A percentile compares a stretch with the other conserved stretches of the same genome.
Evolutionary conservation across 2,888 invertebrate species (phyloP).

Genomic region (Chorisops tibialis): DNA sequence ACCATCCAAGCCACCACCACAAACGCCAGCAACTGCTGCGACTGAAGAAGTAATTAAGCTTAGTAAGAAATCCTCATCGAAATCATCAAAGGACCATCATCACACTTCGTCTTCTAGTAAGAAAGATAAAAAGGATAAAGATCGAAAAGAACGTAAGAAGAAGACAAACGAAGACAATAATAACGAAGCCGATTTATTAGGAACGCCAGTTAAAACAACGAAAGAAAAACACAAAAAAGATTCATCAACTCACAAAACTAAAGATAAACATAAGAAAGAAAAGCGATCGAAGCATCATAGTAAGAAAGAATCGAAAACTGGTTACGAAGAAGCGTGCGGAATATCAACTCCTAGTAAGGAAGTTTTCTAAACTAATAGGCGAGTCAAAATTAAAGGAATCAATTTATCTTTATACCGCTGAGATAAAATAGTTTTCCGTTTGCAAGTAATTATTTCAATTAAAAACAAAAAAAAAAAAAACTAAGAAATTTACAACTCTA

Average conservation of each 20-base stretch:
- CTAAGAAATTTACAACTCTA: slow-evolving; percentile 11
- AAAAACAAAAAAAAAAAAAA: not conserved
- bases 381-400: not conserved
- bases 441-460: not conserved
- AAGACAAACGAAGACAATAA: slow-evolving; percentile 38
- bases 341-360: slow-evolving; percentile 91
- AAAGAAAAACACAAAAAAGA: slow-evolving; percentile 44
- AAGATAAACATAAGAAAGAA: slow-evolving; percentile 45
- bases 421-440: too few species aligned
- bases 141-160: slow-evolving; percentile 44
- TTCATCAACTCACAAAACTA: slow-evolving; percentile 34
- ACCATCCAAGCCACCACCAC: not conserved
- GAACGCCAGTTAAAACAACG: slow-evolving; percentile 47
- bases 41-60: slow-evolving; percentile 10
- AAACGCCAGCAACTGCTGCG: not conserved
- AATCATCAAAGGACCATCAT: slow-evolving; percentile 43
- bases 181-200: slow-evolving; percentile 45
- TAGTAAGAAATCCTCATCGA: slow-evolving; percentile 41
- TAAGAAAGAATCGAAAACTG: slow-evolving; percentile 55
- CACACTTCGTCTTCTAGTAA: slow-evolving; percentile 9
- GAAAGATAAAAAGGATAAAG: slow-evolving; percentile 54
- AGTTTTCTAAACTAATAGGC: slow-evolving; percentile 56
- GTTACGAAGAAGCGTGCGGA: slow-evolving; percentile 87
- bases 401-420: not conserved
- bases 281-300: slow-evolving; percentile 51